These are phyloP conservation scores for Oreotrochilus melanogaster DNA, from an alignment of 2,113 vertebrate genomes.

Conservation along the genomic window DNA sequence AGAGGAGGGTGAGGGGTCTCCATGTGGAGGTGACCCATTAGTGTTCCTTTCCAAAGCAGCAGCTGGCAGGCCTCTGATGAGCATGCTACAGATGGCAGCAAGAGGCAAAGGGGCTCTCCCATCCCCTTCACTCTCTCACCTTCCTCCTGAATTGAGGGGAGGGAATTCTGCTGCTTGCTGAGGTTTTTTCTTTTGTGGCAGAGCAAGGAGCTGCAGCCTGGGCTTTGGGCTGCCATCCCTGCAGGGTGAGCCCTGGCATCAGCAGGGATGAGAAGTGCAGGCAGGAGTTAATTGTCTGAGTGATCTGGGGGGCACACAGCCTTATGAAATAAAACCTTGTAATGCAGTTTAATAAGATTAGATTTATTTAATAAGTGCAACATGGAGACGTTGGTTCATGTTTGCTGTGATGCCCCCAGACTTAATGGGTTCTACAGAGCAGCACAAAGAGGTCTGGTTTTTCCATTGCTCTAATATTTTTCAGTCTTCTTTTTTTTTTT, in stretches of 20 bases:
- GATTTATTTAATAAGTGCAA: slow-evolving; percentile 55
- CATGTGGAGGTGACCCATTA: neutral
- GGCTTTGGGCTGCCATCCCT: neutral
- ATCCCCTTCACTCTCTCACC: neutral
- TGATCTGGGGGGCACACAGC: neutral
- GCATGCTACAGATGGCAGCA: neutral
- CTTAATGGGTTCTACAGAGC: neutral
- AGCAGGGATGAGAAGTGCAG: neutral
- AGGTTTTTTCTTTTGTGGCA: neutral
- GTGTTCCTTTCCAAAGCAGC: neutral
- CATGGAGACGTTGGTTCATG: neutral
- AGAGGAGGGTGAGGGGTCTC: neutral
- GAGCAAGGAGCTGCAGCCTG: neutral
- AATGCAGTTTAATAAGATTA: slow-evolving; percentile 62
- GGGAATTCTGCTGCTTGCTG: neutral
- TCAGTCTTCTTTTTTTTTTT: neutral
- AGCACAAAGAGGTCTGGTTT: neutral
- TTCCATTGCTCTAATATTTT: neutral
- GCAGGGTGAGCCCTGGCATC: fast-evolving
- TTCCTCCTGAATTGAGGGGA: neutral
- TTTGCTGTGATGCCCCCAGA: neutral
- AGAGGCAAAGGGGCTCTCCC: neutral
- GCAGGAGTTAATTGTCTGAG: slow-evolving; percentile 45
- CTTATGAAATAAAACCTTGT: slow-evolving; percentile 54
- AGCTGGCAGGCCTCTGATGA: slow-evolving; percentile 11